Percentiles rank a stretch among this genome's conserved stretches.
Conservation (phyloP, 2,113 vertebrate species). For the Syngnathus scovelli region DNA sequence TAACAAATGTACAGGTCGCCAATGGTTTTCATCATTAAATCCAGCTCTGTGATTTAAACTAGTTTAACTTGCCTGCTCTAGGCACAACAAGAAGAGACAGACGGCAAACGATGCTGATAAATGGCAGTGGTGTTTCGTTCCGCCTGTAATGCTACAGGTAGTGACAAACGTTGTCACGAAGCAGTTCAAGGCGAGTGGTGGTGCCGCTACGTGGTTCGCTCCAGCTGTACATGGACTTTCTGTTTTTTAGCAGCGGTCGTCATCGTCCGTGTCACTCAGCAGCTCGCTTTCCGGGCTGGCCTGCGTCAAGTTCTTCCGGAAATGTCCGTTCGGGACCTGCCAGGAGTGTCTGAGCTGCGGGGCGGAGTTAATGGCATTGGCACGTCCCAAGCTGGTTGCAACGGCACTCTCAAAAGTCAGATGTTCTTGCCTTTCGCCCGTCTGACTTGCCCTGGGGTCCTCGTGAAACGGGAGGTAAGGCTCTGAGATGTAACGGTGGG, state of each 20-base stretch:
- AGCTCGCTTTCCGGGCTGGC: conserved; percentile 76
- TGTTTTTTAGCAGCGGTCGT: conserved; percentile 84
- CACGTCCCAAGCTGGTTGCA: conserved; percentile 85
- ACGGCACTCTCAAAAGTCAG: conserved; percentile 94
- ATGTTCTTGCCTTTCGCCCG: conserved; percentile 73
- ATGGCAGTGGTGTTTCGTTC: conserved; percentile 27
- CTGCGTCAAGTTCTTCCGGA: conserved; percentile 78
- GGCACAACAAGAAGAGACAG: conserved; percentile 33
- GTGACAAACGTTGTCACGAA: conserved; percentile 29
- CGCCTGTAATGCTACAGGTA: conserved; percentile 44
- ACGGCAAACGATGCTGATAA: conserved; percentile 32
- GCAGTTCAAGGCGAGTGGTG: conserved; percentile 22
- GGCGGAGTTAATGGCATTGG: conserved; percentile 87
- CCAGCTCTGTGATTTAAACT: neutral
- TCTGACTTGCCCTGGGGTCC: conserved; percentile 77
- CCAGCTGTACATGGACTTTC: neutral
- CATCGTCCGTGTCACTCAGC: conserved; percentile 91
- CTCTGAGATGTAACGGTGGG: conserved; percentile 93
- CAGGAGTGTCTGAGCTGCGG: conserved; percentile 89
- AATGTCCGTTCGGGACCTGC: conserved; percentile 95
- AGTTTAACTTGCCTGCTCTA: neutral
- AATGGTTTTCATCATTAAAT: neutral
- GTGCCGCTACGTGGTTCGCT: conserved; percentile 5
- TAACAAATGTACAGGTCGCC: no score
- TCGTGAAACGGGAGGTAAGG: conserved; percentile 88